Evolutionary conservation across 2,113 vertebrate genomes (phyloP).

Genomic region (Erythrolamprus reginae): DNA sequence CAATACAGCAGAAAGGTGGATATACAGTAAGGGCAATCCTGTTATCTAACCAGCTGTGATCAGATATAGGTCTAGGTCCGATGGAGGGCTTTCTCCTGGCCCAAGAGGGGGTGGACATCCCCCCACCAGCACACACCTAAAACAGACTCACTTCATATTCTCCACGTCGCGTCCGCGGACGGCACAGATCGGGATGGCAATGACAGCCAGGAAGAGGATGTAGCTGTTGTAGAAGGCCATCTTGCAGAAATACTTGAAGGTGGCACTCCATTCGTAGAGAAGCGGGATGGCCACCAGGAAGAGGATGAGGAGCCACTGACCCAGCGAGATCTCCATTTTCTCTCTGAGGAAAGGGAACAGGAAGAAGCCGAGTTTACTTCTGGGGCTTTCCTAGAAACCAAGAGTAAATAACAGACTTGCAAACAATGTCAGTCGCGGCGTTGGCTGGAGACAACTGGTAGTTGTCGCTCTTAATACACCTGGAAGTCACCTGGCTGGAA

Average conservation of each 20-base stretch:
- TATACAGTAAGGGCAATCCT: not conserved
- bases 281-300: conserved; percentile 60
- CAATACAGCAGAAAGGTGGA: not conserved
- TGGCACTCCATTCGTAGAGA: conserved; percentile 63
- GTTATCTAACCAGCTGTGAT: not conserved
- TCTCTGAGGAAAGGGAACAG: not conserved
- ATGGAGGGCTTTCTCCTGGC: not conserved
- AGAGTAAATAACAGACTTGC: not conserved
- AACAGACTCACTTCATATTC: conserved; percentile 67
- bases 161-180: conserved; percentile 66
- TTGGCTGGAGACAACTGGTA: not conserved
- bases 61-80: not conserved
- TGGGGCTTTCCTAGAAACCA: not conserved
- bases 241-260: conserved; percentile 71
- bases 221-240: conserved; percentile 69
- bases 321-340: conserved; percentile 20
- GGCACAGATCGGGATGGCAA: conserved; percentile 65
- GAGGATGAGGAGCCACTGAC: conserved; percentile 47
- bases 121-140: not conserved
- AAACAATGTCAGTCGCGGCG: not conserved
- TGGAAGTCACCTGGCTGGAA: not conserved
- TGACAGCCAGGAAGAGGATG: conserved; percentile 68
- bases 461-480: not conserved
- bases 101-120: not conserved
- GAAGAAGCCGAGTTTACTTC: not conserved